A percentile compares a stretch with the other conserved stretches of the same genome.
These are phyloP conservation scores for Stylophora pistillata DNA, from an alignment of 64 coral and sea anemone genomes.

Conservation along the genomic window DNA sequence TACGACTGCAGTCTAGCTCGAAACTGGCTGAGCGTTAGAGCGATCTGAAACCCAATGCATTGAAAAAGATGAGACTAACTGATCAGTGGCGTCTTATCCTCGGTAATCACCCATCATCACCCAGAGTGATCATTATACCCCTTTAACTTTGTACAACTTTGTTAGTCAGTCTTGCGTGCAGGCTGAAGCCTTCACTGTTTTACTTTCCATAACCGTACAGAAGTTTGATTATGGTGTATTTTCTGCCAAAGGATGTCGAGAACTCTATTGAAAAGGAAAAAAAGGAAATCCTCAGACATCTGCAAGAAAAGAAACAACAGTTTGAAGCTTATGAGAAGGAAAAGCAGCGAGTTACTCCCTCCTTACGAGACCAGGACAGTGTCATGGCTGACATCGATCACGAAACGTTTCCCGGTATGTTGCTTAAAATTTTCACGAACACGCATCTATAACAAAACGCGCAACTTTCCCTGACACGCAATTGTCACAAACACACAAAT, in stretches of 20 bases:
- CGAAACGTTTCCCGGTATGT: slow-evolving; percentile 90
- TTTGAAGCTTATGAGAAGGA: slow-evolving; percentile 73
- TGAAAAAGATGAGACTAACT: too few species aligned
- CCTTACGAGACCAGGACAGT: slow-evolving; percentile 77
- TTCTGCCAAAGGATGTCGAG: neutral
- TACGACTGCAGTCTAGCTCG: too few species aligned
- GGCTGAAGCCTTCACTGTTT: neutral
- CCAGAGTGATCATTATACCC: too few species aligned
- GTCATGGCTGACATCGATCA: slow-evolving; percentile 83
- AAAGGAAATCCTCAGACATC: slow-evolving; percentile 43
- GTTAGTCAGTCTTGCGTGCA: neutral
- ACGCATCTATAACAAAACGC: too few species aligned
- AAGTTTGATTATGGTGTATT: neutral
- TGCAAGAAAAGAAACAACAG: slow-evolving; percentile 77
- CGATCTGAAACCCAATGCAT: too few species aligned
- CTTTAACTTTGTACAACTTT: too few species aligned
- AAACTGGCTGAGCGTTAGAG: too few species aligned
- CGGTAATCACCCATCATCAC: too few species aligned
- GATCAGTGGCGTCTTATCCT: too few species aligned
- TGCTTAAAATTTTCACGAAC: neutral
- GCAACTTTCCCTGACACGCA: too few species aligned
- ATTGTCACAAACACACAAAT: too few species aligned
- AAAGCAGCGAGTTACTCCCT: slow-evolving; percentile 36
- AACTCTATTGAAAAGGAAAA: slow-evolving; percentile 63
- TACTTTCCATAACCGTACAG: neutral